Conservation (phyloP, 2,888 invertebrate genomes). For the Orchestes rusci region DNA sequence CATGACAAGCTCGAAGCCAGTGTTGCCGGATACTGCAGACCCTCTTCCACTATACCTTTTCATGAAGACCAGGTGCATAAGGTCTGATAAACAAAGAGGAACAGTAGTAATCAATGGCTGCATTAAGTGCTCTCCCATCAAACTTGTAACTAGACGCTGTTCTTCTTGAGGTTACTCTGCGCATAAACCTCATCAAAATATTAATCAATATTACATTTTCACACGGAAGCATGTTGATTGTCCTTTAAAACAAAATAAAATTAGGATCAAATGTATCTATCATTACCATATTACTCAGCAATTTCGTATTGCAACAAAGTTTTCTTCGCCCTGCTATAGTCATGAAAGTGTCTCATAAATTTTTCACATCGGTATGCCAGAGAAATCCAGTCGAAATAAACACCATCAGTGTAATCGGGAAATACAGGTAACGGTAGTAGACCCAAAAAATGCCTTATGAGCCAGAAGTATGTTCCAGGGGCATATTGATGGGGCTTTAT, state of each 20-base stretch:
- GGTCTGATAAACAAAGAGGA: constrained; percentile 28
- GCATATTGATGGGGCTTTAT: constrained; percentile 5
- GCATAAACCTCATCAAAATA: constrained; percentile 26
- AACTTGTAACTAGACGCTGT: constrained; percentile 5
- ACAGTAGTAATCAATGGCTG: constrained; percentile 27
- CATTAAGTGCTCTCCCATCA: constrained; percentile 18
- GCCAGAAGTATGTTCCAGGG: constrained; percentile 30
- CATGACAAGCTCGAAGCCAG: too few species aligned
- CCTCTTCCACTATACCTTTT: constrained; percentile 18
- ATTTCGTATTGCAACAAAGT: constrained; percentile 24
- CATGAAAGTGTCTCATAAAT: constrained; percentile 18
- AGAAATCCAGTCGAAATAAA: constrained; percentile 26
- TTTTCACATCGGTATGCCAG: constrained; percentile 26
- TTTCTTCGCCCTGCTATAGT: constrained; percentile 9
- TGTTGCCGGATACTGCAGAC: too few species aligned
- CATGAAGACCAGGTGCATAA: constrained; percentile 25
- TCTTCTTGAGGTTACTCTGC: constrained; percentile 22
- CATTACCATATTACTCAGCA: constrained; percentile 21
- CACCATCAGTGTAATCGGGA: constrained; percentile 24
- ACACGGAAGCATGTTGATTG: constrained; percentile 25
- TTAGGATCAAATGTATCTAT: background rate
- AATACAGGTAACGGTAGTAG: constrained; percentile 31
- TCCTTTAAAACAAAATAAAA: constrained; percentile 23
- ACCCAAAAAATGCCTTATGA: constrained; percentile 32
- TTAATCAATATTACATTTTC: constrained; percentile 27